Conservation (phyloP, 2,797 vertebrate species). For the Xiphorhynchus erythropygius region DNA sequence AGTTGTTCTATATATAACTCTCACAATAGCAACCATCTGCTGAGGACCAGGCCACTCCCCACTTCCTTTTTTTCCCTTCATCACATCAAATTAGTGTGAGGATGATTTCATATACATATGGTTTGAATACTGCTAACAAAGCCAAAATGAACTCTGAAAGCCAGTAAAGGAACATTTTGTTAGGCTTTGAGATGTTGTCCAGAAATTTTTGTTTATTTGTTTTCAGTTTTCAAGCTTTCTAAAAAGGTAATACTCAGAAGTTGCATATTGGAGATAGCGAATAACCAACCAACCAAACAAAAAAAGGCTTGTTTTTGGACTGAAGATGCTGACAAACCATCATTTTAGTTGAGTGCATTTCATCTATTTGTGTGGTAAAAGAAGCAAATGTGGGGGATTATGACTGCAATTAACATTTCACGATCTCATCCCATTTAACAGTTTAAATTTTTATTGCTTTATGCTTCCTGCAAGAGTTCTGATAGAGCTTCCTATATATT, state of each 20-base stretch:
- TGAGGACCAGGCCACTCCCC: slow-evolving; percentile 3
- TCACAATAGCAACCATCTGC: slow-evolving; percentile 54
- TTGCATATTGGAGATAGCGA: background rate
- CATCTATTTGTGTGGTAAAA: background rate
- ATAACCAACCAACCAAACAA: background rate
- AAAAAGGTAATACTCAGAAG: background rate
- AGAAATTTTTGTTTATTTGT: slow-evolving; percentile 1
- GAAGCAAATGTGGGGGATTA: background rate
- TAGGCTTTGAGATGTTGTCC: background rate
- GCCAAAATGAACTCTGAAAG: slow-evolving; percentile 20
- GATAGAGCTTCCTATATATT: background rate
- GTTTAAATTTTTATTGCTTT: background rate
- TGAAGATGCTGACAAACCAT: background rate
- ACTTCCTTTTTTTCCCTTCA: slow-evolving; percentile 7
- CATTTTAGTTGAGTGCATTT: background rate
- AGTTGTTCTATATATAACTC: slow-evolving; percentile 51
- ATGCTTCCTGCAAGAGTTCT: background rate
- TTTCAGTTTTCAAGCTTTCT: background rate
- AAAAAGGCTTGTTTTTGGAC: background rate
- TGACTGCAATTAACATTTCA: slow-evolving; percentile 19
- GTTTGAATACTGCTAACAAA: slow-evolving; percentile 32
- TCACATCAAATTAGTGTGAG: slow-evolving; percentile 39
- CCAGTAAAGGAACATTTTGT: slow-evolving; percentile 7
- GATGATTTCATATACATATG: slow-evolving; percentile 49
- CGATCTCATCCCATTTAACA: background rate